Conservation (phyloP, 2,113 vertebrate genomes). For the Dipodomys spectabilis region DNA sequence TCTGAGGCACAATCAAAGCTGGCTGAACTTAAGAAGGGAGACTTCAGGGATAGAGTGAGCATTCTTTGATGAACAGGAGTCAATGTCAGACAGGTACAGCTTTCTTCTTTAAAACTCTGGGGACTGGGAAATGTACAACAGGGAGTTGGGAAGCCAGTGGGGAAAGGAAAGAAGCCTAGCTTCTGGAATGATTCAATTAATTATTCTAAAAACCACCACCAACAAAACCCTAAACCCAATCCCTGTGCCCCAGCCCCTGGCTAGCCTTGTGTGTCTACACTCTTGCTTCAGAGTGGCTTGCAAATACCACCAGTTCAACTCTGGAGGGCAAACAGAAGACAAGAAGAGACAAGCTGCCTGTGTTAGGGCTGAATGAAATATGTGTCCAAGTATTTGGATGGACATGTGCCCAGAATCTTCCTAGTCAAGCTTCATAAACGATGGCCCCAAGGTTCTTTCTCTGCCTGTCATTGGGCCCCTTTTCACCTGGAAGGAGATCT, state of each 20-base stretch:
- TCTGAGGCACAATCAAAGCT: not conserved
- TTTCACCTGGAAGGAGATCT: slow-evolving; percentile 7
- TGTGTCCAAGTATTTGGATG: slow-evolving; percentile 76
- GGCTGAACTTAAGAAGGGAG: not conserved
- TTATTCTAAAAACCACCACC: not conserved
- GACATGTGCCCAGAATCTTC: slow-evolving; percentile 78
- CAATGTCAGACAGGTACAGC: not conserved
- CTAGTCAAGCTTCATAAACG: slow-evolving; percentile 57
- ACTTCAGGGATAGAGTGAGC: not conserved
- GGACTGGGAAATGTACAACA: not conserved
- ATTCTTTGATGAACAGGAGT: not conserved
- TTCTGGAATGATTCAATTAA: slow-evolving; percentile 17
- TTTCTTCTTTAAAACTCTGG: not conserved
- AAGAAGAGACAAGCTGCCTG: slow-evolving; percentile 83
- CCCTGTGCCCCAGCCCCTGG: slow-evolving; percentile 50
- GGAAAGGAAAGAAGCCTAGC: not conserved
- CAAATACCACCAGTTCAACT: slow-evolving; percentile 74
- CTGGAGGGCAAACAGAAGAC: slow-evolving; percentile 81
- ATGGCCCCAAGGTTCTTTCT: slow-evolving; percentile 64
- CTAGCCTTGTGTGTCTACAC: slow-evolving; percentile 55
- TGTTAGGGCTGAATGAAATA: slow-evolving; percentile 70
- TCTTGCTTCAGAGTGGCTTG: slow-evolving; percentile 67
- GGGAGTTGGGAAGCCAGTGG: not conserved
- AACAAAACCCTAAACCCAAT: slow-evolving; percentile 50
- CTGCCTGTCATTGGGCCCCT: not conserved